phyloP scores from a whole-genome alignment of 2,113 vertebrate species.

The Toxostoma redivivum region DNA sequence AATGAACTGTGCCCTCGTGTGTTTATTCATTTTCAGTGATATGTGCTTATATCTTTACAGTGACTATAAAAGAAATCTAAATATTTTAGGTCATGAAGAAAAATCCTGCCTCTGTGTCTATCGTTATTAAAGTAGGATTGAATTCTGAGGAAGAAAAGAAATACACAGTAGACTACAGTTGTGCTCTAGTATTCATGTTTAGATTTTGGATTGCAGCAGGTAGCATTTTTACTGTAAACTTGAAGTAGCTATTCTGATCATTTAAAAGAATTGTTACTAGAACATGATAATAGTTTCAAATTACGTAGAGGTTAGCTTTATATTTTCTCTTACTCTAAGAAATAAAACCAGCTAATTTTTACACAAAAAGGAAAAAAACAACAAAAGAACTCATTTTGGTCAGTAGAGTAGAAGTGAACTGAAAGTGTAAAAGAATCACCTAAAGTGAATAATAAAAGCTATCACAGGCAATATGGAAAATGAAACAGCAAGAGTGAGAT shows the following conservation, averaged over 20 bases:
- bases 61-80: background rate
- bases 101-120: background rate
- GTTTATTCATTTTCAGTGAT: background rate
- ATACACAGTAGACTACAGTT: background rate
- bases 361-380: background rate
- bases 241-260: background rate
- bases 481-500: background rate
- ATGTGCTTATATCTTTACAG: background rate
- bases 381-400: too few relatives aligned
- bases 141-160: background rate
- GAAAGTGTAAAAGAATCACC: background rate
- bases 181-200: background rate
- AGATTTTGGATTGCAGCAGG: background rate
- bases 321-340: background rate
- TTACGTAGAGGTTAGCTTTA: background rate
- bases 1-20: fast-evolving
- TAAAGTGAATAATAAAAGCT: background rate
- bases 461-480: background rate
- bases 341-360: background rate
- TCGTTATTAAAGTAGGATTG: background rate
- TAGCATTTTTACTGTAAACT: background rate
- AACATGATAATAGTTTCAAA: background rate
- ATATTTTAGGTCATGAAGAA: background rate
- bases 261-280: background rate
- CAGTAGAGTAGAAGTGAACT: background rate